Conservation (phyloP, 2,113 vertebrate species). For the Lanius collurio region DNA sequence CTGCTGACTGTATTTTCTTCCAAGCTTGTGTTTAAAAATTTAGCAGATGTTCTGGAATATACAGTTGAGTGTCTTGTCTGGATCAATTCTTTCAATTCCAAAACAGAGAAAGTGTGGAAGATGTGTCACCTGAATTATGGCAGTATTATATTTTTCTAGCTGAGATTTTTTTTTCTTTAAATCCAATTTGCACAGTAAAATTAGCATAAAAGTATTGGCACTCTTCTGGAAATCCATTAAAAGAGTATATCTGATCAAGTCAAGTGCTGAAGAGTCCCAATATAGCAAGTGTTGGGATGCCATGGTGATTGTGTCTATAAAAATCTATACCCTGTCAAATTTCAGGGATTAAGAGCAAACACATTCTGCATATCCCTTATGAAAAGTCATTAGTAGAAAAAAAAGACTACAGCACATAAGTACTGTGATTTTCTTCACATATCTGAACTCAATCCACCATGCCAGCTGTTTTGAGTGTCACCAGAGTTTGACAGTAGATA, state of each 20-base stretch:
- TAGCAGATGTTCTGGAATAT: neutral
- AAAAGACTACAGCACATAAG: neutral
- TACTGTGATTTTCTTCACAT: neutral
- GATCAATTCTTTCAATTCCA: neutral
- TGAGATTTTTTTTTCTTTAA: neutral
- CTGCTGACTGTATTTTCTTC: neutral
- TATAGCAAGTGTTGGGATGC: constrained; percentile 25
- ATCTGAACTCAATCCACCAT: neutral
- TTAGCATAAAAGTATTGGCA: neutral
- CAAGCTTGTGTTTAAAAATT: neutral
- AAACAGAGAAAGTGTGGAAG: neutral
- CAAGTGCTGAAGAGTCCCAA: neutral
- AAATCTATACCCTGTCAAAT: constrained; percentile 24
- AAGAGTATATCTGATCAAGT: constrained; percentile 9
- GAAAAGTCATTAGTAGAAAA: neutral
- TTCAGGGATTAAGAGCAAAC: neutral
- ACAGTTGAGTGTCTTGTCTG: neutral
- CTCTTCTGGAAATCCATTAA: neutral
- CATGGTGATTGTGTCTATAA: constrained; percentile 43
- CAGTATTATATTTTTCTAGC: neutral
- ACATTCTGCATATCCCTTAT: neutral
- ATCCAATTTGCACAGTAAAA: neutral
- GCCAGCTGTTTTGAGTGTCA: neutral
- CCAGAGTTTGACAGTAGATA: neutral
- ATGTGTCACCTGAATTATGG: neutral